Evolutionary conservation across 2,888 invertebrate genomes (phyloP), one percentile per base, ranked within the genome.

Genomic region (Listrodromus nycthemerus): DNA sequence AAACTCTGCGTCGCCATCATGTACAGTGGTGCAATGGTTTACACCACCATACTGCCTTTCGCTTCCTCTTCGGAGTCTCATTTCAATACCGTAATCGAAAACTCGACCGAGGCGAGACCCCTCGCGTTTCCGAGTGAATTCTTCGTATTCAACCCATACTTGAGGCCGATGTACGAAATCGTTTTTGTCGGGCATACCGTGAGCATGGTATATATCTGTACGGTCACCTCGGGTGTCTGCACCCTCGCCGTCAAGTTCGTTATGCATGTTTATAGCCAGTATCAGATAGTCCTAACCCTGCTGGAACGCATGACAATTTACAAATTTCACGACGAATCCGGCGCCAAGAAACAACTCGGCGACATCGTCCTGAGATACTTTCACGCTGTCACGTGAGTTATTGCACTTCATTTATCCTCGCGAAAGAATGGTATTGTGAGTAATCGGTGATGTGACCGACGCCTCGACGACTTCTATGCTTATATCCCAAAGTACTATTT

Each of bases 241-340:
- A 87, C 87, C 19, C 24, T 90, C 3, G 86, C 87, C 0, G 86
- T 87, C 0, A 78, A 85, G 0, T 84, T 89, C 8, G 89, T 87
- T 0, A 85, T 87, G 67, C 91, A 91, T 21, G 88, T 88, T 8
- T 90, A 88, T 65, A 88, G 91, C 0, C 91, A 90, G 37, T 61
- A 89, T 33, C 65, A 89, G 4, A 85, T 90, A 8, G 33, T 90
- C 4, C 84, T 81, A 13, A 66, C 45, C 8, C 86, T 86, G 82
- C 55, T 90, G 19, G 65, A 87, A 16, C 69, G 86, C 41, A 4
- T 1, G 19, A 7, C 8, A 0, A 41, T 41, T 16, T 0, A 1
- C 41, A 4, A 41, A 41, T 41, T 3, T 16, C 41, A 2, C 41
- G 16, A 41, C 5, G 16, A 16, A 0, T 13, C 16, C 41, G 0